Percentiles rank a stretch among this genome's conserved stretches.
These are phyloP conservation scores for Paramisgurnus dabryanus DNA, from an alignment of 2,113 vertebrate species.

Conservation along the genomic window DNA sequence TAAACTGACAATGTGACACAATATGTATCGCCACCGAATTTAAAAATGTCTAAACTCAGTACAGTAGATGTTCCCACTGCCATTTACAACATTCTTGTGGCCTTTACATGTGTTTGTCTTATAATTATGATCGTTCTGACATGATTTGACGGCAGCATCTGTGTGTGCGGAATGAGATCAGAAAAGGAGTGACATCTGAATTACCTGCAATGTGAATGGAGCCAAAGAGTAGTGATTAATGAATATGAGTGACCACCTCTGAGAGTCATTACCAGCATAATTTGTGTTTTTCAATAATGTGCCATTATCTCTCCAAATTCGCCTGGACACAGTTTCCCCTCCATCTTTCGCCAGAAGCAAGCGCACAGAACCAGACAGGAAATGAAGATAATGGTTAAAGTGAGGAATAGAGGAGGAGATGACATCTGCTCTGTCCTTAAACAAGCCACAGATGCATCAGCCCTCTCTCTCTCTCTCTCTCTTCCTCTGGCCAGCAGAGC, in stretches of 20 bases:
- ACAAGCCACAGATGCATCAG: constrained; percentile 22
- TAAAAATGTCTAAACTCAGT: too few species aligned
- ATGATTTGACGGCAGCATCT: not conserved
- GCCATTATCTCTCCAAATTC: not conserved
- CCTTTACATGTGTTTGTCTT: too few species aligned
- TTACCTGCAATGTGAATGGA: too few species aligned
- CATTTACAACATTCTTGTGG: too few species aligned
- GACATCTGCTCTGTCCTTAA: constrained; percentile 18
- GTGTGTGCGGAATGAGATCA: not conserved
- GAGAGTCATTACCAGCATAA: not conserved
- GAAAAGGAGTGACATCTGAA: not conserved
- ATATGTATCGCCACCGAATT: too few species aligned
- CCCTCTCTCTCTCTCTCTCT: not conserved
- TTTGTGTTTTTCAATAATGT: not conserved
- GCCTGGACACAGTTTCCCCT: not conserved
- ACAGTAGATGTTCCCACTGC: too few species aligned
- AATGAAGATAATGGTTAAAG: constrained; percentile 1
- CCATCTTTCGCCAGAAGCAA: not conserved
- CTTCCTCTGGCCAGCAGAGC: constrained; percentile 11
- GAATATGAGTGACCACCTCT: not conserved
- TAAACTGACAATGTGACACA: too few species aligned
- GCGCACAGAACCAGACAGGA: not conserved
- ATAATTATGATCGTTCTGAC: too few species aligned
- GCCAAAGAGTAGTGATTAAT: not conserved
- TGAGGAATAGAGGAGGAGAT: constrained; percentile 10